A percentile compares a stretch with the other conserved stretches of the same genome.
phyloP scores from a whole-genome alignment of 1,140 invertebrate species.

The Bactericera cockerelli region DNA sequence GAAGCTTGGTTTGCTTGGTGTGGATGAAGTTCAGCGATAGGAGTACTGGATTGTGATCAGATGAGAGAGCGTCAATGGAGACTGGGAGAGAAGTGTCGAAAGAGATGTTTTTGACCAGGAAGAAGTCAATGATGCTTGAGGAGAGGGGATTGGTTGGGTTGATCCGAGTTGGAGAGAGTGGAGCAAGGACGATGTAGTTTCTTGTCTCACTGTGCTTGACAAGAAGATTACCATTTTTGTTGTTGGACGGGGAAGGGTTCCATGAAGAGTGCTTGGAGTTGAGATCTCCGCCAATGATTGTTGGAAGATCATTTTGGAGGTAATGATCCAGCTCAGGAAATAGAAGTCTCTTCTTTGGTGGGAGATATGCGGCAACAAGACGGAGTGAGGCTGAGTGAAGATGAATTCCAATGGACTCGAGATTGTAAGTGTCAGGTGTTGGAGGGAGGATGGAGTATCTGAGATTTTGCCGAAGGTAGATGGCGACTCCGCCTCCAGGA shows the following conservation, averaged over 20 bases:
- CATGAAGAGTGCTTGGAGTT: slow-evolving; percentile 8
- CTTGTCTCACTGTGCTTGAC: background rate
- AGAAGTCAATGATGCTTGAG: background rate
- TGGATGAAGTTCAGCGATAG: background rate
- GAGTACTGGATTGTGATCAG: too few relatives aligned
- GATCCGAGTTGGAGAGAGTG: background rate
- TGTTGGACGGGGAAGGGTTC: background rate
- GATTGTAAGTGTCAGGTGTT: background rate
- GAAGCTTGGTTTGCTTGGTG: background rate
- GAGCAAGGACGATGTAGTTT: background rate
- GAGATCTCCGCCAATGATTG: slow-evolving; percentile 4
- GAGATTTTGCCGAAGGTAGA: background rate
- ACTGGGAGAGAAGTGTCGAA: background rate
- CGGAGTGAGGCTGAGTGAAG: background rate
- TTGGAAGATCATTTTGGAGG: background rate
- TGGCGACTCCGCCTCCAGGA: too few relatives aligned
- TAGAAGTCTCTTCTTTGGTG: slow-evolving; percentile 9
- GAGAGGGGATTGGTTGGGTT: background rate
- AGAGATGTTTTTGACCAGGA: background rate
- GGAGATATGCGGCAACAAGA: background rate
- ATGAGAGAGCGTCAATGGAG: background rate
- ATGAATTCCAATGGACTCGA: background rate
- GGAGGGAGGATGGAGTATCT: background rate
- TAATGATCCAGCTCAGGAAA: background rate
- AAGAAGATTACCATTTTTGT: background rate